Conservation (phyloP, 2,888 invertebrate species). For the Troides helena region DNA sequence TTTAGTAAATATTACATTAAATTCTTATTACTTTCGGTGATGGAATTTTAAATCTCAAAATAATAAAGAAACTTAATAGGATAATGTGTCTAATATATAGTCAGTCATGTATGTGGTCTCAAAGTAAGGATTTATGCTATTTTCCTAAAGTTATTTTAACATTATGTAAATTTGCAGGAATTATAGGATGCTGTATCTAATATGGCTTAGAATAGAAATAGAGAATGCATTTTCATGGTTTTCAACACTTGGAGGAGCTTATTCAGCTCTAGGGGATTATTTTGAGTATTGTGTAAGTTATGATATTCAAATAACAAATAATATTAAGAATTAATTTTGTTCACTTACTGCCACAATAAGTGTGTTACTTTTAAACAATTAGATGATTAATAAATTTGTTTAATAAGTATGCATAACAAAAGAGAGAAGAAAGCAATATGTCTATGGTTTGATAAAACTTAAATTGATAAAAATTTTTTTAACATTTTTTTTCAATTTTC, state of each 20-base stretch:
- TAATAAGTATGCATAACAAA: neutral
- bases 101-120: too few species aligned
- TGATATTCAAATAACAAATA: neutral
- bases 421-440: neutral
- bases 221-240: constrained; percentile 95
- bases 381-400: neutral
- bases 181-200: constrained; percentile 56
- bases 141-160: neutral
- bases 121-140: too few species aligned
- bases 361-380: neutral
- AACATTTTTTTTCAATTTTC: neutral
- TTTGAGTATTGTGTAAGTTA: constrained; percentile 86
- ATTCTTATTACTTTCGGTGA: neutral
- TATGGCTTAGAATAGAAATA: constrained; percentile 85
- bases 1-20: constrained; percentile 23
- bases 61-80: too few species aligned
- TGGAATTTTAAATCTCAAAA: too few species aligned
- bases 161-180: constrained; percentile 57
- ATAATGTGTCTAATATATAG: too few species aligned
- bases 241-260: constrained; percentile 97
- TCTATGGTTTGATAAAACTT: neutral
- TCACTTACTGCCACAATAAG: too few species aligned
- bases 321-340: neutral
- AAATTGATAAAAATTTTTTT: neutral
- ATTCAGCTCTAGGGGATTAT: constrained; percentile 96